Evolutionary conservation across 2,797 vertebrate genomes (phyloP).

Genomic region (Leptatherina wallacei): DNA sequence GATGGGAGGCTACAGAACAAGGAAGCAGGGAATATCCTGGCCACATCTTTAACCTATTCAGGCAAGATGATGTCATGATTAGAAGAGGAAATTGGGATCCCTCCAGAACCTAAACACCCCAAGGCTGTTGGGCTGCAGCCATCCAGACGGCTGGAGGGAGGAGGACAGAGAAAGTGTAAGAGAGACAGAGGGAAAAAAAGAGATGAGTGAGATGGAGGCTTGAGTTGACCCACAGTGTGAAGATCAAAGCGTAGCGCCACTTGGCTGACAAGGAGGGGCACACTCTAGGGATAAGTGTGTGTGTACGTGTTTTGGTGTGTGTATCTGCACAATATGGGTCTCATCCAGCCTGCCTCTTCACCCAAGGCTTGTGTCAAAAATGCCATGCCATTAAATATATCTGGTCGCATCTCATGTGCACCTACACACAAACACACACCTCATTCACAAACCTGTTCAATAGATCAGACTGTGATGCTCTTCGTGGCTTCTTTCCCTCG

Average conservation of each 20-base stretch:
- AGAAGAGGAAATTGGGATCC: conserved; percentile 87
- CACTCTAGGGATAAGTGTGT: conserved; percentile 73
- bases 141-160: conserved; percentile 70
- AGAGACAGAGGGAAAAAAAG: conserved; percentile 12
- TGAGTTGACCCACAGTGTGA: conserved; percentile 65
- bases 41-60: conserved; percentile 90
- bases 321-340: conserved; percentile 59
- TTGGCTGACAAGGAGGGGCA: conserved; percentile 76
- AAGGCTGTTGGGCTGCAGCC: conserved; percentile 71
- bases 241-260: conserved; percentile 85
- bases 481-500: conserved; percentile 51
- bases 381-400: conserved; percentile 61
- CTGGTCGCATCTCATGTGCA: conserved; percentile 50
- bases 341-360: conserved; percentile 61
- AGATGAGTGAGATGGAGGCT: conserved; percentile 48
- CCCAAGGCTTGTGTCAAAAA: conserved; percentile 63
- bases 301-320: conserved; percentile 53
- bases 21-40: conserved; percentile 84
- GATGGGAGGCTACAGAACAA: conserved; percentile 79
- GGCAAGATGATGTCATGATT: conserved; percentile 90
- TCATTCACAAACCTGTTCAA: conserved; percentile 58
- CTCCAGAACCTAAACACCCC: conserved; percentile 87
- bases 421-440: conserved; percentile 34
- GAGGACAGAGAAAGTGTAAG: conserved; percentile 34
- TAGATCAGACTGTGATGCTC: conserved; percentile 70